phyloP scores from a whole-genome alignment of 2,888 invertebrate species.

The Cyaniris semiargus region DNA sequence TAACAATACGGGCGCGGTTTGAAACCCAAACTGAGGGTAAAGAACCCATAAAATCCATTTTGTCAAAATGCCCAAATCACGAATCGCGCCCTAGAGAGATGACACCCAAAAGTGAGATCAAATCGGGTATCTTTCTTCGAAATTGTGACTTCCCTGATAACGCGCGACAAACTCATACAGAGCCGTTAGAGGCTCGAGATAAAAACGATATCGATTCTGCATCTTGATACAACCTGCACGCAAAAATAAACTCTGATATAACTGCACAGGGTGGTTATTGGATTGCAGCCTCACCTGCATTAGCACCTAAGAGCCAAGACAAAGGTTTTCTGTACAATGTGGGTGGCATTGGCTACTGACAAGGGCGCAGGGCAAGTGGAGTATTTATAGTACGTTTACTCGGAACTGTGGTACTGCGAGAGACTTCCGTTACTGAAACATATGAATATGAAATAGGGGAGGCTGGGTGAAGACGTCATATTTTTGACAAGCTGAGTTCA shows the following conservation, averaged over 20 bases:
- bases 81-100: neutral
- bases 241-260: neutral
- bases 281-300: constrained; percentile 2
- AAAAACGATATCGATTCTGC: constrained; percentile 24
- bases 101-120: neutral
- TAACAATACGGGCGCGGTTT: no score
- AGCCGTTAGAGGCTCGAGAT: neutral
- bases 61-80: neutral
- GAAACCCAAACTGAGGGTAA: neutral
- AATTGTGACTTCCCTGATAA: neutral
- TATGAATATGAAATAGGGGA: no score
- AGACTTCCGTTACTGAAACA: constrained; percentile 72
- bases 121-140: neutral
- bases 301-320: constrained; percentile 12
- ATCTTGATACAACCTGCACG: neutral
- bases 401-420: constrained; percentile 65
- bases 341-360: constrained; percentile 59
- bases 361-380: constrained; percentile 50
- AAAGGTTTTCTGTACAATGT: constrained; percentile 42
- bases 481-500: neutral
- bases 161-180: neutral
- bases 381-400: constrained; percentile 66
- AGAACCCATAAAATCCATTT: neutral
- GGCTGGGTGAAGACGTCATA: constrained; percentile 41
- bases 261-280: neutral